Conservation (phyloP, 2,888 invertebrate species). For the Polydrusus tereticollis region DNA sequence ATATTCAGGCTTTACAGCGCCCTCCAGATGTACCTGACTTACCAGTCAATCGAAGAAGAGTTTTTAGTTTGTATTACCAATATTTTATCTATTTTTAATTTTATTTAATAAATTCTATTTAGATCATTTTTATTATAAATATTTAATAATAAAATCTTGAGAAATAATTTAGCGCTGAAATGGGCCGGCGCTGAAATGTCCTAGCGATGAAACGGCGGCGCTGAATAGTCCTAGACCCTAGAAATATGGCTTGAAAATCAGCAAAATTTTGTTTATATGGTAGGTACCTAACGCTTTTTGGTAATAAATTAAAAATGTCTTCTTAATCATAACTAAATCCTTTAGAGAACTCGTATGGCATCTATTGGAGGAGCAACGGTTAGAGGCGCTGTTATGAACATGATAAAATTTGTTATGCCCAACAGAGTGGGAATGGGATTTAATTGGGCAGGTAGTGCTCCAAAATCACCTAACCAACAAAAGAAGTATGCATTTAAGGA, state of each 20-base stretch:
- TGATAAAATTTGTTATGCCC: slow-evolving; percentile 24
- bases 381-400: slow-evolving; percentile 24
- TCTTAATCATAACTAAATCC: not conserved
- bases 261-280: slow-evolving; percentile 30
- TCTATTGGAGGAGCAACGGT: slow-evolving; percentile 30
- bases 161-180: too few relatives aligned
- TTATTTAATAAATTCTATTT: too few relatives aligned
- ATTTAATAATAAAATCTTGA: too few relatives aligned
- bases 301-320: not conserved
- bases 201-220: too few relatives aligned
- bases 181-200: too few relatives aligned
- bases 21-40: slow-evolving; percentile 24
- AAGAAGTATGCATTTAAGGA: slow-evolving; percentile 22
- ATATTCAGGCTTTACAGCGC: slow-evolving; percentile 28
- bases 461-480: slow-evolving; percentile 15
- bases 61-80: too few relatives aligned
- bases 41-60: slow-evolving; percentile 1
- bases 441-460: slow-evolving; percentile 31
- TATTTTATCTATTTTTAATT: too few relatives aligned
- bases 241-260: slow-evolving; percentile 18
- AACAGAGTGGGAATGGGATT: slow-evolving; percentile 28
- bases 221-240: not conserved
- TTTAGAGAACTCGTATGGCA: slow-evolving; percentile 28
- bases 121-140: too few relatives aligned
- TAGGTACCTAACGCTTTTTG: not conserved